phyloP scores from a whole-genome alignment of 2,797 vertebrate species.

The Spondyliosoma cantharus region DNA sequence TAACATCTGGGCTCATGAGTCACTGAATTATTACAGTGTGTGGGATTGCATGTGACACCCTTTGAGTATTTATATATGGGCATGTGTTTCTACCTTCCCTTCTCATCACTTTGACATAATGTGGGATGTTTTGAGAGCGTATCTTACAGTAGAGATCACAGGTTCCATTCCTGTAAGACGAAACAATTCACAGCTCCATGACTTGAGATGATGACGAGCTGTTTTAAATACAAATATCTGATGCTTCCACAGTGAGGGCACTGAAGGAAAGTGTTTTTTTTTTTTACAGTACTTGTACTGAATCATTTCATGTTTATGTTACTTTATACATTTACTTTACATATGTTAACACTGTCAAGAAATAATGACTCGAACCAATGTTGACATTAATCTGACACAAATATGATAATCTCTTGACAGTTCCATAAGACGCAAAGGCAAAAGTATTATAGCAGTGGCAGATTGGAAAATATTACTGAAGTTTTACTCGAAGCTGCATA shows the following conservation, averaged over 20 bases:
- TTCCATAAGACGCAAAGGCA: background rate
- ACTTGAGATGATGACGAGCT: background rate
- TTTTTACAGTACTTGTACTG: background rate
- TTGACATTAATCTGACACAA: background rate
- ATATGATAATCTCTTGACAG: background rate
- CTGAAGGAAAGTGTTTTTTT: background rate
- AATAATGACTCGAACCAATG: background rate
- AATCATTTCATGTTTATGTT: background rate
- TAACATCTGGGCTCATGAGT: conserved; percentile 53
- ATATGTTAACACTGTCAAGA: background rate
- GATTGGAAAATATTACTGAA: no score
- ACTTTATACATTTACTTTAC: background rate
- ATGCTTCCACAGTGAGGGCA: background rate
- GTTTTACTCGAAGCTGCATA: no score
- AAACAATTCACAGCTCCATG: conserved; percentile 12
- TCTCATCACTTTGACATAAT: conserved; percentile 39
- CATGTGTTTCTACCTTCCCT: conserved; percentile 17
- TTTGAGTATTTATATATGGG: conserved; percentile 1
- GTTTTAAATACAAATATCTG: background rate
- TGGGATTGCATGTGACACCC: conserved; percentile 13
- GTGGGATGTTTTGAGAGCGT: background rate
- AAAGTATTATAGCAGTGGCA: background rate
- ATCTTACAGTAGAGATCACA: background rate
- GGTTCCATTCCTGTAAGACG: background rate
- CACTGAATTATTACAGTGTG: conserved; percentile 49